These are phyloP conservation scores for Lepus timidus DNA, from an alignment of 2,113 vertebrate genomes.

Conservation along the genomic window DNA sequence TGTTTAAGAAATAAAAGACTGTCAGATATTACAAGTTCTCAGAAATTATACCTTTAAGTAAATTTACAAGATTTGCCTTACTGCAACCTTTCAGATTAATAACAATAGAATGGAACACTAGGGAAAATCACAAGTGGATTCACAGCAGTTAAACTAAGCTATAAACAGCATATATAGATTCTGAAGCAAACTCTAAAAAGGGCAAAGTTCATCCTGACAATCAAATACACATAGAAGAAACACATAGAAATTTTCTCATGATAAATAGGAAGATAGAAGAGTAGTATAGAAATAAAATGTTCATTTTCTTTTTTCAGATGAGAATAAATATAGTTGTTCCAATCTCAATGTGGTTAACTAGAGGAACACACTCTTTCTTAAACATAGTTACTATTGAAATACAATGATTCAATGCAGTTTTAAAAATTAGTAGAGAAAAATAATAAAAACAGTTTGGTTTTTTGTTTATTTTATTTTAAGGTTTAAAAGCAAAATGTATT, in stretches of 20 bases:
- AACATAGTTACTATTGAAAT: not conserved
- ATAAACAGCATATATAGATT: not conserved
- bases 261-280: not conserved
- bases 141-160: not conserved
- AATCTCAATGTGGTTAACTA: conserved; percentile 22
- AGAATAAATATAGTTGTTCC: not conserved
- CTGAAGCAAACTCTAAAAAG: conserved; percentile 13
- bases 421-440: conserved; percentile 23
- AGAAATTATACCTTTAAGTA: not conserved
- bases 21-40: not conserved
- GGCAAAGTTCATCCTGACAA: not conserved
- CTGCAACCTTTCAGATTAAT: not conserved
- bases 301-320: not conserved
- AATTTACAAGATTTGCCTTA: not conserved
- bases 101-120: not conserved
- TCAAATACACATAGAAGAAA: not conserved
- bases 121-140: not conserved
- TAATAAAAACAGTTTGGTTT: not conserved
- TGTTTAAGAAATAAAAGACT: not conserved
- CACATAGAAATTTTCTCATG: not conserved
- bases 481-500: too few relatives aligned
- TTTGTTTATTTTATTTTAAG: too few relatives aligned
- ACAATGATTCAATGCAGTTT: not conserved
- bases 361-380: not conserved
- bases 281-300: not conserved